A percentile compares a stretch with the other conserved stretches of the same genome.
Evolutionary conservation across 2,113 vertebrate species (phyloP).

Genomic region (Phylloscopus whistleri): DNA sequence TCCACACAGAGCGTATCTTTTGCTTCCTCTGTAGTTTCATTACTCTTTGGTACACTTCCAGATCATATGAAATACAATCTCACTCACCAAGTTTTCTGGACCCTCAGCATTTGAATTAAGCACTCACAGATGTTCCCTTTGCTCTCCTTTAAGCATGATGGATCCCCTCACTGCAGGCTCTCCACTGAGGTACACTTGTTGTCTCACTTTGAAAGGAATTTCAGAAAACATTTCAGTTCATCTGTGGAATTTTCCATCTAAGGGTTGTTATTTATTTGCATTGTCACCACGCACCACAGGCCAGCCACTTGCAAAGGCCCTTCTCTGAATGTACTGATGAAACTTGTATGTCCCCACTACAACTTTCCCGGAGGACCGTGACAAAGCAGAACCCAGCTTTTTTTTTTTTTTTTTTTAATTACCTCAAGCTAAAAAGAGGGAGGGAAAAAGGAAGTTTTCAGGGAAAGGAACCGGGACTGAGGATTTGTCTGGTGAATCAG

Average conservation of each 20-base stretch:
- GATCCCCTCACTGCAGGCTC: neutral
- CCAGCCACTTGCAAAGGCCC: neutral
- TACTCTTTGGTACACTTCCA: constrained; percentile 19
- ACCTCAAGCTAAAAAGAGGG: neutral
- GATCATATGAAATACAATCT: neutral
- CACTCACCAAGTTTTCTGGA: neutral
- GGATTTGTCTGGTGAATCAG: neutral
- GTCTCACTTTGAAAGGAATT: constrained; percentile 3
- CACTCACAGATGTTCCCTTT: constrained; percentile 21
- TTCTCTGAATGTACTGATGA: neutral
- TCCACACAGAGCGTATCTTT: neutral
- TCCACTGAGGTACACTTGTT: neutral
- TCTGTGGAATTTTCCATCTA: neutral
- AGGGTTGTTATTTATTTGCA: constrained; percentile 14
- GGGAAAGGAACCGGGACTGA: neutral
- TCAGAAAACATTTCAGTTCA: neutral
- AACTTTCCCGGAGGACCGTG: neutral
- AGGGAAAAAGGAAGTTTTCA: neutral
- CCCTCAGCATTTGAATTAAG: neutral
- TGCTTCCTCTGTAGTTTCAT: neutral
- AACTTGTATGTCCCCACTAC: neutral
- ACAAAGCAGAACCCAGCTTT: neutral
- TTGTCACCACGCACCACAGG: neutral
- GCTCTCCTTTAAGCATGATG: neutral
- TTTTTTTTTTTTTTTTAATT: neutral